phyloP scores from a whole-genome alignment of 2,797 vertebrate genomes.

The Rhabdomys pumilio region DNA sequence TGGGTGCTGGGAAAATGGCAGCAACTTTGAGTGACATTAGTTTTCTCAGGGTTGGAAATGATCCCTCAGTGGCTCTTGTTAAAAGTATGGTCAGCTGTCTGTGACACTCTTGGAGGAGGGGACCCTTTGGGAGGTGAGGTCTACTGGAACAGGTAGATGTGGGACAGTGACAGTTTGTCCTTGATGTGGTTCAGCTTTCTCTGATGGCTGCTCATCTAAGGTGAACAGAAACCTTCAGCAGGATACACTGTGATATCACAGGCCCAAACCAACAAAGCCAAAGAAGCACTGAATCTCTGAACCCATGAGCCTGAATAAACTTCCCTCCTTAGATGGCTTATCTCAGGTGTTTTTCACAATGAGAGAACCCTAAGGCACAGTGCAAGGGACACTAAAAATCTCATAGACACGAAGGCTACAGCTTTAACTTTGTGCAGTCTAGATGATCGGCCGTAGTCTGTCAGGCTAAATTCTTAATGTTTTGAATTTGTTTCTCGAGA shows the following conservation, averaged over 20 bases:
- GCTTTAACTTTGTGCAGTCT: not conserved
- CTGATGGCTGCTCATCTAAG: not conserved
- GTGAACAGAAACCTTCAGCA: not conserved
- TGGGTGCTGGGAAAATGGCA: not conserved
- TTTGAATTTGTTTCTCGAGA: conserved; percentile 27
- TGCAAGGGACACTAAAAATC: not conserved
- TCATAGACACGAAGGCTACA: not conserved
- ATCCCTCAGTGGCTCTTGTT: not conserved
- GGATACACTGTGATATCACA: too few species aligned
- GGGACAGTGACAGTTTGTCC: not conserved
- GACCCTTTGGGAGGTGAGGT: not conserved
- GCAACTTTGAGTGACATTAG: not conserved
- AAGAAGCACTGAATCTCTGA: not conserved
- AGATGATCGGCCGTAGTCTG: not conserved
- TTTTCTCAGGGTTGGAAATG: not conserved
- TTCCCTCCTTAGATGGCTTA: not conserved
- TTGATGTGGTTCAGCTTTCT: not conserved
- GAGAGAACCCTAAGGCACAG: not conserved
- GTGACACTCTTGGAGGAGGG: not conserved
- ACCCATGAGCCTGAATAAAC: not conserved
- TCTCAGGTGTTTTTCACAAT: not conserved
- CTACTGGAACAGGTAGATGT: not conserved
- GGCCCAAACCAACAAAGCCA: not conserved
- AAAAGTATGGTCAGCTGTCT: not conserved
- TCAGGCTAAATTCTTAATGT: not conserved